Evolutionary conservation across 2,113 vertebrate genomes (phyloP).

Genomic region (Bothrops jararaca): DNA sequence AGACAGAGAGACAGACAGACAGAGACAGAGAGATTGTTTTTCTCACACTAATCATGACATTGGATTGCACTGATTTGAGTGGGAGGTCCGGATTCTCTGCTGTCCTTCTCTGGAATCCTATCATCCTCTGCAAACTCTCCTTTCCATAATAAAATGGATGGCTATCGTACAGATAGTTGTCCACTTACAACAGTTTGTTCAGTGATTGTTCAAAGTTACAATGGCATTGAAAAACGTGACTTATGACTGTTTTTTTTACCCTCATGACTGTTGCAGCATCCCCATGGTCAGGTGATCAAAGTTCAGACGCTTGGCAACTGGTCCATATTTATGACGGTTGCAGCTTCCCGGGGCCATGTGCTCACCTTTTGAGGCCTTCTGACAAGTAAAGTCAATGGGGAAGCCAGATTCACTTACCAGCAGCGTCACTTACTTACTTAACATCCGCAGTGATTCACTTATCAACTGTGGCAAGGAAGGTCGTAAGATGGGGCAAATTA

Average conservation of each 20-base stretch:
- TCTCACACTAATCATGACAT: too few relatives aligned
- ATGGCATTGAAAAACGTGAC: neutral
- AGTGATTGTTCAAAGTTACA: neutral
- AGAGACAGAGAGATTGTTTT: too few relatives aligned
- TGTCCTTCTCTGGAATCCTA: too few relatives aligned
- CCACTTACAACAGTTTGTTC: too few relatives aligned
- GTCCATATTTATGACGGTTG: neutral
- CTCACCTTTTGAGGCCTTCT: neutral
- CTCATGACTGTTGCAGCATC: neutral
- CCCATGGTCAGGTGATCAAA: neutral
- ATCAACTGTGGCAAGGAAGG: neutral
- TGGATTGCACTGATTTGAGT: too few relatives aligned
- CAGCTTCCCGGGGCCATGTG: neutral
- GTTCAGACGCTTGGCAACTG: neutral
- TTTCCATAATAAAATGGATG: too few relatives aligned
- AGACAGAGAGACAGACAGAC: too few relatives aligned
- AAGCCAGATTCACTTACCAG: neutral
- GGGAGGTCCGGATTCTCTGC: too few relatives aligned
- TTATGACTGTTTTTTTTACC: neutral
- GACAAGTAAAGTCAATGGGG: neutral
- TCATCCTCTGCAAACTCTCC: too few relatives aligned
- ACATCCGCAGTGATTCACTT: neutral
- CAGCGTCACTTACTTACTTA: neutral
- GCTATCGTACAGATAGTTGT: too few relatives aligned
- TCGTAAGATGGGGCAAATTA: neutral